Base-by-base conservation (phyloP, 2,113 vertebrate species). In the Scolopax mira region DNA sequence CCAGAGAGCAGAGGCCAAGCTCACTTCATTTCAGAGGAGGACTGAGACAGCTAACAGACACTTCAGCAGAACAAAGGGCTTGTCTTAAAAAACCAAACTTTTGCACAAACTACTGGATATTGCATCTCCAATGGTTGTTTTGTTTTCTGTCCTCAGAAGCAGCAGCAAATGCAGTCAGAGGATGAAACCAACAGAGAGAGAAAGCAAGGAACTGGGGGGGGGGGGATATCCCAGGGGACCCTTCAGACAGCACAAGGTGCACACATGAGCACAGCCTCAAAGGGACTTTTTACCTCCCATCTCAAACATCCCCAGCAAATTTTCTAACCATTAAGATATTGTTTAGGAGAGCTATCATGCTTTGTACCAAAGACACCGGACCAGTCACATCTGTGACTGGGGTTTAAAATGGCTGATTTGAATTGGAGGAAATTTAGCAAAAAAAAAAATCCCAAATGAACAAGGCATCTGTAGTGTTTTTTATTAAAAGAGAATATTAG, bases 221-320 rank as follows among this genome's bases (percentile, higher is more conserved):
- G n/a, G 49, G n/a, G n/a, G 28, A 16, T 9, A 12, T 4, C 4
- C 0, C 1, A 51, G 18, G 8, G 9, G 23, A 27, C 17, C 25
- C 13, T 0, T 4, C 16, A 41, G 49, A 41, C 42, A 69, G 33
- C 23, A 48, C 8, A 6, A 37, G 18, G 37, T 3, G 13, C 1
- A 1, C 10, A 21, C 1, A 1, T 2, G 5, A 65, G n/a, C 57
- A 61, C 46, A 54, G 7, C 18, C n/a, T 55, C 21, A 72, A 54
- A 13, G 13, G 8, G 7, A 41, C 51, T 39, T 39, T 39, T 48
- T 23, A 42, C 35, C 17, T 72, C n/a, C 37, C 5, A 7, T 21
- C 23, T 67, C 24, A 51, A 64, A 30, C 39, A 54, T 5, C 18
- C 52, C 0, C 0, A 46, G 12, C 7, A 31, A 60, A 6, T 51